Evolutionary conservation across 37 sponge, comb jelly and placozoan genomes (phyloP).

Genomic region (Aplysina aerophoba): DNA sequence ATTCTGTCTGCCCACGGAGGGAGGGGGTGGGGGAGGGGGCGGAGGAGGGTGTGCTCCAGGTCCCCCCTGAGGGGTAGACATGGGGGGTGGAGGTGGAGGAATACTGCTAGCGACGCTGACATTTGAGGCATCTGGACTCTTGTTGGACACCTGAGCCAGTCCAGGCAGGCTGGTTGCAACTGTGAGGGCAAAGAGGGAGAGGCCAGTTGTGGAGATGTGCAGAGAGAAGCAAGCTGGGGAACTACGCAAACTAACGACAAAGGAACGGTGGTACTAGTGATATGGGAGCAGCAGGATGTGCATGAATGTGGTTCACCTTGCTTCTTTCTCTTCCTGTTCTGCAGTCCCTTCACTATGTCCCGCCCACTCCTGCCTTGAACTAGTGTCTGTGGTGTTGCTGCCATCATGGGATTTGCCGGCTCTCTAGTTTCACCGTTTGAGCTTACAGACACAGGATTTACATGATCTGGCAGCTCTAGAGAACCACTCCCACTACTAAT

Average conservation of each 20-base stretch:
- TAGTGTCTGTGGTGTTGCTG: slow-evolving; percentile 10
- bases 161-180: too few species aligned
- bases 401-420: neutral
- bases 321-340: slow-evolving; percentile 15
- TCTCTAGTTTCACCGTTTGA: neutral
- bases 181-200: too few species aligned
- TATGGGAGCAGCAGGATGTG: too few species aligned
- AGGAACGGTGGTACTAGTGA: too few species aligned
- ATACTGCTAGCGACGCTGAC: slow-evolving; percentile 43
- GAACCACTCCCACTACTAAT: too few species aligned
- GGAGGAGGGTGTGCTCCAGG: slow-evolving; percentile 44
- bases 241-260: too few species aligned
- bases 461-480: too few species aligned
- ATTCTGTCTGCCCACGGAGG: neutral
- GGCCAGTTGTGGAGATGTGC: too few species aligned
- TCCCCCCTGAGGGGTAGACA: slow-evolving; percentile 36
- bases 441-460: neutral
- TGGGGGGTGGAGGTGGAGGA: slow-evolving; percentile 59
- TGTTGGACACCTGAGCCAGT: neutral
- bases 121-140: slow-evolving; percentile 26
- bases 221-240: too few species aligned
- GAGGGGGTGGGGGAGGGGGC: slow-evolving; percentile 76
- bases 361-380: slow-evolving; percentile 19
- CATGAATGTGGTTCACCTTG: too few species aligned
- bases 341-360: neutral